phyloP scores from a whole-genome alignment of 2,888 invertebrate genomes.

The Apamea monoglypha region DNA sequence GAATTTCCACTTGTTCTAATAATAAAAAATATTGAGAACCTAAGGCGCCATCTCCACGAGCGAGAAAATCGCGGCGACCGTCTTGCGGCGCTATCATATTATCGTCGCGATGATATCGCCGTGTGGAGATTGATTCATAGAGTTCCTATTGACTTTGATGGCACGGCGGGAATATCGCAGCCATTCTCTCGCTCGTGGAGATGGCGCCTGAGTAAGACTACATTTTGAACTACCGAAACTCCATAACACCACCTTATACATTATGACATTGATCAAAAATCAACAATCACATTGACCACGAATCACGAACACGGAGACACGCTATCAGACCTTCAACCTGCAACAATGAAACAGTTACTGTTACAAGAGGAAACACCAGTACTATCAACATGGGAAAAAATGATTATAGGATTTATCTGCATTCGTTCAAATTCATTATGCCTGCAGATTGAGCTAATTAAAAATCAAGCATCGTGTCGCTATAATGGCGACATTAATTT shows the following conservation, averaged over 20 bases:
- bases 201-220: conserved; percentile 26
- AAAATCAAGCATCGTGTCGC: not conserved
- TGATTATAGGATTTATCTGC: not conserved
- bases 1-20: conserved; percentile 19
- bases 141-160: no score
- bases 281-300: conserved; percentile 50
- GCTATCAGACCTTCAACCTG: conserved; percentile 67
- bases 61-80: no score
- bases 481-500: no score
- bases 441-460: not conserved
- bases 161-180: no score
- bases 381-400: not conserved
- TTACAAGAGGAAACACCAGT: not conserved
- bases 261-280: conserved; percentile 8
- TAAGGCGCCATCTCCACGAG: not conserved
- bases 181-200: no score
- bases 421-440: not conserved
- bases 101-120: no score
- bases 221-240: conserved; percentile 51
- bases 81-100: no score
- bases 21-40: conserved; percentile 35
- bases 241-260: conserved; percentile 5
- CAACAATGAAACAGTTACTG: conserved; percentile 62
- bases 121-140: no score
- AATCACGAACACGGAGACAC: conserved; percentile 54